Conservation (phyloP, 2,797 vertebrate species). For the Pseudopleuronectes americanus region DNA sequence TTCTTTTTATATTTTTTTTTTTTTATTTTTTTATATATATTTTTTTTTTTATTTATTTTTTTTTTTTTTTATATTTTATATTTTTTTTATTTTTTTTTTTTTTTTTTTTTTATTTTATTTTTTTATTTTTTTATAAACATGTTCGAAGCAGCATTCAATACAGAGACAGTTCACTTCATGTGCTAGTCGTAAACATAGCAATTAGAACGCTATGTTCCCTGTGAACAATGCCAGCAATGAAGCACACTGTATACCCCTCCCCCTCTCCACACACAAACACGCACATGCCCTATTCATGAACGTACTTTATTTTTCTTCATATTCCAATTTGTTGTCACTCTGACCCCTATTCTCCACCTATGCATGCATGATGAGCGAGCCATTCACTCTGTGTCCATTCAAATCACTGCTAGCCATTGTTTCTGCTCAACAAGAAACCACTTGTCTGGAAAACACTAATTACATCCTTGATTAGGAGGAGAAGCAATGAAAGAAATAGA, state of each 20-base stretch:
- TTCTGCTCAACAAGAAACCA: conserved; percentile 65
- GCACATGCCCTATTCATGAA: conserved; percentile 21
- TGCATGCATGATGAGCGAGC: conserved; percentile 59
- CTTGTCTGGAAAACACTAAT: conserved; percentile 69
- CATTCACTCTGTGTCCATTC: conserved; percentile 56
- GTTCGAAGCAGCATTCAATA: neutral
- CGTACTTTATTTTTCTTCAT: conserved; percentile 28
- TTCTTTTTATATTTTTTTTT: too few species aligned
- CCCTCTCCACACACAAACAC: neutral
- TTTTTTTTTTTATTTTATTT: too few species aligned
- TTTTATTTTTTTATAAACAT: too few species aligned
- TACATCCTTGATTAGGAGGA: conserved; percentile 74
- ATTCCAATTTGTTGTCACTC: conserved; percentile 56
- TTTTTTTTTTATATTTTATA: too few species aligned
- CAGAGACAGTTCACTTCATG: conserved; percentile 1
- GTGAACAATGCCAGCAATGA: conserved; percentile 9
- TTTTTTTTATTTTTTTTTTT: too few species aligned
- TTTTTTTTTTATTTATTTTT: too few species aligned
- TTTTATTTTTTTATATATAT: too few species aligned
- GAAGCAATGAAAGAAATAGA: conserved; percentile 61
- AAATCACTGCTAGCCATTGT: conserved; percentile 64
- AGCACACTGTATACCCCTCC: conserved; percentile 2
- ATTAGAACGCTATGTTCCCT: conserved; percentile 25
- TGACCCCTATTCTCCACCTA: conserved; percentile 59
- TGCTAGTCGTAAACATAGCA: neutral